Conservation (phyloP, 1,140 invertebrate species). For the Pogonomyrmex californicus region DNA sequence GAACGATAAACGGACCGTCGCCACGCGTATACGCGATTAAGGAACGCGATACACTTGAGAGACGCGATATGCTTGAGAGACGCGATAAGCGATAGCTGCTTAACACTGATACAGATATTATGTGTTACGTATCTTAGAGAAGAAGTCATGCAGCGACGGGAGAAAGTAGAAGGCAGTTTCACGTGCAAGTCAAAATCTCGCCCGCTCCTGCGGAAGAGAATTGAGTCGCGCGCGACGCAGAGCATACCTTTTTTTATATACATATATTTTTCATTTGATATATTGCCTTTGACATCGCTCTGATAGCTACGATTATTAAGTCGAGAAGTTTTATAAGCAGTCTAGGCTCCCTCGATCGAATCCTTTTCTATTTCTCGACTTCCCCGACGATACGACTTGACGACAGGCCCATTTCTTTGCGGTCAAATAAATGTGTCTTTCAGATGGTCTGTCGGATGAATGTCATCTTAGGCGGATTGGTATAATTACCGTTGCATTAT, state of each 20-base stretch:
- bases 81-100: constrained; percentile 55
- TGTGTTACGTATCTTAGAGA: constrained; percentile 40
- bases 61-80: constrained; percentile 45
- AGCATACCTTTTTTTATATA: constrained; percentile 64
- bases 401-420: constrained; percentile 71
- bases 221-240: constrained; percentile 4
- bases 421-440: constrained; percentile 74
- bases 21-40: constrained; percentile 14
- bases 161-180: not conserved
- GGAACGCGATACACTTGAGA: constrained; percentile 38
- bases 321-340: constrained; percentile 5
- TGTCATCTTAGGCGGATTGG: not conserved
- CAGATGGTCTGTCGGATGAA: constrained; percentile 8
- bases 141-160: constrained; percentile 32
- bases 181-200: constrained; percentile 62
- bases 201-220: constrained; percentile 55
- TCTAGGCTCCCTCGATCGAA: not conserved
- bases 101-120: constrained; percentile 49
- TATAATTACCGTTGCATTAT: not conserved
- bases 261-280: constrained; percentile 60
- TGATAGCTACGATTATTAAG: constrained; percentile 33
- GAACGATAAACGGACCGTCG: not conserved
- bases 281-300: constrained; percentile 28
- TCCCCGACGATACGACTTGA: constrained; percentile 39
- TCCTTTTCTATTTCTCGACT: constrained; percentile 27